Conservation (phyloP, 2,888 invertebrate genomes). For the Himalopsyche anomala region DNA sequence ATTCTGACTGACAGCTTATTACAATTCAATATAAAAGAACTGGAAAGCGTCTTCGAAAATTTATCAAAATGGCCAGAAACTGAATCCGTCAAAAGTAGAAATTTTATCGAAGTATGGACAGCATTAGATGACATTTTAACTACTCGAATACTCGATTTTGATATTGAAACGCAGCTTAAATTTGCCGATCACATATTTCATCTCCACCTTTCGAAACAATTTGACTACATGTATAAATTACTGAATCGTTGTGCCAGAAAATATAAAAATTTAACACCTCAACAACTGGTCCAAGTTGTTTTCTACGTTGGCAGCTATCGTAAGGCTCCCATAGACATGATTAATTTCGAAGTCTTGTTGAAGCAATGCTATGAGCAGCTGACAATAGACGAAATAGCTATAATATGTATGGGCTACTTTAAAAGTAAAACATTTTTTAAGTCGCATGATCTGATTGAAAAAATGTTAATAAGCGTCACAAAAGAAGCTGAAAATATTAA, state of each 20-base stretch:
- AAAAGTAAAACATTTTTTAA: conserved; percentile 83
- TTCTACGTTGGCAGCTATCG: conserved; percentile 81
- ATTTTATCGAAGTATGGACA: conserved; percentile 81
- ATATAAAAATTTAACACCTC: conserved; percentile 77
- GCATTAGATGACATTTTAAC: conserved; percentile 82
- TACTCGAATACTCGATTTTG: conserved; percentile 74
- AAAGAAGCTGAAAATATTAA: conserved; percentile 76
- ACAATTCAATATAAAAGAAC: conserved; percentile 77
- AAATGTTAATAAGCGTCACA: conserved; percentile 76
- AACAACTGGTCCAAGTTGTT: conserved; percentile 81
- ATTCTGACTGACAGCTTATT: conserved; percentile 75
- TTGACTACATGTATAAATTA: conserved; percentile 78
- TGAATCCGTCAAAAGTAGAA: conserved; percentile 75
- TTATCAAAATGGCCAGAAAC: conserved; percentile 77
- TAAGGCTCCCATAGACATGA: conserved; percentile 77
- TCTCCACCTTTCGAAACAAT: conserved; percentile 75
- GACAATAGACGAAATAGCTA: conserved; percentile 81
- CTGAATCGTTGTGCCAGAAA: conserved; percentile 74
- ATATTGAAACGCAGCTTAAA: conserved; percentile 75
- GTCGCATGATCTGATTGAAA: conserved; percentile 73
- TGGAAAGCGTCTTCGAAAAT: conserved; percentile 75
- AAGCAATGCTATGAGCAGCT: conserved; percentile 76
- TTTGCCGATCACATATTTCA: conserved; percentile 82
- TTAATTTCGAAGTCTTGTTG: conserved; percentile 80
- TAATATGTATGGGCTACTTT: conserved; percentile 87